Evolutionary conservation across 2,888 invertebrate genomes (phyloP).

Genomic region (Watsonalla binaria): DNA sequence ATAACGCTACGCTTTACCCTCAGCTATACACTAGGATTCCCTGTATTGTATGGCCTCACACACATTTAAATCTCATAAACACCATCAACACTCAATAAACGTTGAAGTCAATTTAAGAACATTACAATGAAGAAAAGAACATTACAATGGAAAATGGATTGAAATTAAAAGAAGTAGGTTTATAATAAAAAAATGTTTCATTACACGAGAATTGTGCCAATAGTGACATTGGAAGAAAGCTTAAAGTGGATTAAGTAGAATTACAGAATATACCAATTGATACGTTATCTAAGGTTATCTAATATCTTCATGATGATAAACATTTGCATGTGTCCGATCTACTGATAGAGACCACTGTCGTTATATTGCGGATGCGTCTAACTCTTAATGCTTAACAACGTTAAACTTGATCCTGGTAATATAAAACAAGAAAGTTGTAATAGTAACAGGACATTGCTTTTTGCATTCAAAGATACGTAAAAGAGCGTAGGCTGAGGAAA

Average conservation of each 20-base stretch:
- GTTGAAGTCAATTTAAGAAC: no score
- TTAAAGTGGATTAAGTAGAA: not conserved
- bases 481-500: slow-evolving; percentile 49
- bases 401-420: not conserved
- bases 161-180: no score
- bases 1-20: no score
- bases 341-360: not conserved
- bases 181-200: no score
- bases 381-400: not conserved
- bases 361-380: not conserved
- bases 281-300: not conserved
- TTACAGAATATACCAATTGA: not conserved
- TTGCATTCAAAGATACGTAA: slow-evolving; percentile 32
- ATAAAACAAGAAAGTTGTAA: not conserved
- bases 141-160: no score
- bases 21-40: no score
- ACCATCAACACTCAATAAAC: no score
- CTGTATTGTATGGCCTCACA: no score
- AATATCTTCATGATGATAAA: not conserved
- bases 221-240: not conserved
- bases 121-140: no score
- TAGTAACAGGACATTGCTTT: slow-evolving; percentile 20
- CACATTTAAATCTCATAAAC: no score
- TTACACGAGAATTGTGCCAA: not conserved
- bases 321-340: not conserved